Evolutionary conservation across 2,113 vertebrate species (phyloP), one percentile per base, ranked within the genome.

Genomic region (Equus przewalskii): DNA sequence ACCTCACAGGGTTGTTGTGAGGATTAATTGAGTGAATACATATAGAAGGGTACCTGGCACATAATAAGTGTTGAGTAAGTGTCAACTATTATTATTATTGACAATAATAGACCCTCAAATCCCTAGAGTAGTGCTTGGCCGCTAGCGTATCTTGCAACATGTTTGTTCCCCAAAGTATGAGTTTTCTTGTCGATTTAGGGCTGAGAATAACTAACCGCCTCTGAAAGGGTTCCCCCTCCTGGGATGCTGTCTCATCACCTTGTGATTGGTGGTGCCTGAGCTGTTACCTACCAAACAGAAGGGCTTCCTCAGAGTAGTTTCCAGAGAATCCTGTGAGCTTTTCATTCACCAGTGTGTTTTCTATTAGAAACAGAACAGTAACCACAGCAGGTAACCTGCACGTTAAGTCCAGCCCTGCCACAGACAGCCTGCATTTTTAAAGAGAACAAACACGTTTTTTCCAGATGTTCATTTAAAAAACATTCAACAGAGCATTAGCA

Each of bases 271-370:
- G 62, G n/a, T 56, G 33, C 51, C 51, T 83, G 62, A 30, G 24
- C 36, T 83, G 13, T 79, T 73, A 64, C 28, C 49, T 67, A 30
- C 33, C 33, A 92, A 75, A 62, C 56, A 75, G 58, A 65, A 84
- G 22, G 16, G 36, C 64, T 91, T 90, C 75, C 64, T 95, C 49
- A 70, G 56, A 88, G 70, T 58, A 54, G 44, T 95, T 93, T 88
- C 41, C n/a, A 69, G 89, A 90, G 51, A 80, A 49, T 82, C 88
- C 28, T 86, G 18, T 70, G 93, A 86, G 24, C 54, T 76, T 96
- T 89, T 78, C 76, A 67, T 58, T 76, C 60, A 60, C 51, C 79
- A 8, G n/a, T 82, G n/a, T 86, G 21, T 82, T 96, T 97, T 83
- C 46, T 94, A 3, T 70, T 94, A 88, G 64, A 93, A 84, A 87